These are phyloP conservation scores for Tragelaphus scriptus DNA, from an alignment of 2,113 vertebrate genomes.

Conservation along the genomic window DNA sequence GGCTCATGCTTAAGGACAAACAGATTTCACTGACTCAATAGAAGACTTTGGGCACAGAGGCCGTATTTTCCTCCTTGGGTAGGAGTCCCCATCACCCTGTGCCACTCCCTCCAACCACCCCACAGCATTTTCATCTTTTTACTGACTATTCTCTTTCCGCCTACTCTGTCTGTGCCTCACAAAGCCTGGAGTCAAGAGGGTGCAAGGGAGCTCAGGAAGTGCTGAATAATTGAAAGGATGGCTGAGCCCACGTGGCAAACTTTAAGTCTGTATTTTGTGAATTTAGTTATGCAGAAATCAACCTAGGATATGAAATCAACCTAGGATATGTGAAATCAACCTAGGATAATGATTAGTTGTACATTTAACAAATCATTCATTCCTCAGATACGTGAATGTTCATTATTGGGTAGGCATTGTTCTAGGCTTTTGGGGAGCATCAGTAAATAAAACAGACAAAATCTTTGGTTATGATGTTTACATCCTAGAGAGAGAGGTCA, in stretches of 20 bases:
- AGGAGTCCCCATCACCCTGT: neutral
- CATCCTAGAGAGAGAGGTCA: neutral
- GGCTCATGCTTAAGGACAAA: neutral
- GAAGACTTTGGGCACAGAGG: fast-evolving
- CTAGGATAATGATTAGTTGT: neutral
- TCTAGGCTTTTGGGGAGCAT: neutral
- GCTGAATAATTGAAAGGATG: neutral
- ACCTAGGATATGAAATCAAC: neutral
- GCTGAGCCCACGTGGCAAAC: neutral
- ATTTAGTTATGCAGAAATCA: neutral
- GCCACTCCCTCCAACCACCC: neutral
- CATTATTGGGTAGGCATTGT: neutral
- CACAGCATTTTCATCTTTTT: too few species aligned
- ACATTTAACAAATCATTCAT: neutral
- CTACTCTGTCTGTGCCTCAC: fast-evolving
- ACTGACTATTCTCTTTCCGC: fast-evolving
- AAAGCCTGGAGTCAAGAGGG: neutral
- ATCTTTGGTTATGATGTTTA: neutral
- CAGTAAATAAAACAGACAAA: neutral
- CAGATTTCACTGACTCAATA: neutral
- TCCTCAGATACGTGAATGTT: neutral
- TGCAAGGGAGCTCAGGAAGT: neutral
- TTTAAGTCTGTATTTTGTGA: neutral
- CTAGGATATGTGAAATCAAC: neutral
- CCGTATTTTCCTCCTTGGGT: neutral